Base-by-base conservation (phyloP, 2,113 vertebrate genomes). In the Hystrix brachyura region DNA sequence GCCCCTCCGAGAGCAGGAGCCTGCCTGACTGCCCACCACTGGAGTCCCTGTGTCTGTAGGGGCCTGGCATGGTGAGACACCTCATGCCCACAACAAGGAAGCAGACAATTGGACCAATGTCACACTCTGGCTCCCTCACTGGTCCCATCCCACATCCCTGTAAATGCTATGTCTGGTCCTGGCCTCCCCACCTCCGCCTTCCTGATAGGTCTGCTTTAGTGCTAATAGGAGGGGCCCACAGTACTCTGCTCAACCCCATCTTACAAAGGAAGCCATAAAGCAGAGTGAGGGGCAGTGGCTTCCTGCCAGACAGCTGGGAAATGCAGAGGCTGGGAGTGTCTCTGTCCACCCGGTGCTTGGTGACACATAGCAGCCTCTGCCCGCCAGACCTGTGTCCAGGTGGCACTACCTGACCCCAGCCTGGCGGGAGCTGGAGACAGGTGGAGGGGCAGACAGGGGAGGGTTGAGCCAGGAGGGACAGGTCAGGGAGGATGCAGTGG, bases 91-190 rank as follows among this genome's bases (percentile, higher is more conserved):
- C 8, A 25, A 14, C 71, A 27, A 18, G 57, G 13, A 57, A 29
- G 25, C 51, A 38, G 62, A 87, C 27, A 29, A n/a, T 57, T 9
- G 10, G 69, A 69, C 8, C 15, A 13, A 17, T 12, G 53, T 9
- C 38, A 0, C 46, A 12, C 69, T 62, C 12, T 10, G 17, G 34
- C 48, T 32, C 55, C 21, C 3, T 0, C 1, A n/a, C 29, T 48
- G 19, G 34, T 27, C 48, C 67, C 2, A 0, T 43, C 10, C 12
- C 0, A 5, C n/a, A 14, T 10, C 69, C 48, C 59, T 91, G 38
- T 38, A 38, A 38, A 38, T 38, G 38, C 38, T 38, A 38, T 38
- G 38, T 38, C 38, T 38, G 38, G 38, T 38, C 38, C 38, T 38
- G 38, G 38, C 38, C 11, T 10, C 46, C 6, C 43, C 25, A 14